Evolutionary conservation across 2,888 invertebrate genomes (phyloP), one percentile per base, ranked within the genome.

Genomic region (Ormyrus rosae): DNA sequence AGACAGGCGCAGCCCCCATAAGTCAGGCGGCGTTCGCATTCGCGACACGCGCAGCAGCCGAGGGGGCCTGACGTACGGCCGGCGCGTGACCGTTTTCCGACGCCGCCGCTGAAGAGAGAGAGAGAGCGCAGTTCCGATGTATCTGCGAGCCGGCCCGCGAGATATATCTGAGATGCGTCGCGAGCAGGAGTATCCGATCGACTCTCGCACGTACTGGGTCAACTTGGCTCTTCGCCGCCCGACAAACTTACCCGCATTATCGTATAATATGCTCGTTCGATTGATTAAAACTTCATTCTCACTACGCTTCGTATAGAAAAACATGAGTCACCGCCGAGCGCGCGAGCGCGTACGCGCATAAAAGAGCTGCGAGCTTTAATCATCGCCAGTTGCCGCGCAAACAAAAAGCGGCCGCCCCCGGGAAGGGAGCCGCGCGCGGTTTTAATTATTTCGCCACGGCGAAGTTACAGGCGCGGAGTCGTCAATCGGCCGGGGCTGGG

Each of bases 71-170:
- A 87, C 86, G 85, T 85, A 87, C 86, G 85, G 83, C 83, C 84
- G 85, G 86, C 87, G 86, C 88, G 88, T 88, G 88, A 88, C 86
- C 86, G 86, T 87, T 88, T 88, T 87, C 86, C 85, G 79, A 9
- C 60, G 70, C 34, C 7, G 5, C 6, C 60, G 5, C 61, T 13
- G 71, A 55, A 11, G 56, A 11, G 53, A 50, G 69, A 69, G 34
- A 34, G 34, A 34, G 58, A 11, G 9, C 45, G 45, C 1, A 34
- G 46, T 11, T 50, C 50, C 71, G 67, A 78, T 65, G 55, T 64
- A 74, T 73, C 34, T 70, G 56, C 69, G 50, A 53, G 68, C 34
- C 19, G 50, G 46, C 60, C 34, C 19, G 53, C 19, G 46, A 58
- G 72, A 81, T 77, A 81, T 81, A 73, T 69, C 53, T 72, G 72